A percentile compares a stretch with the other conserved stretches of the same genome.
phyloP scores from a whole-genome alignment of 2,797 vertebrate genomes.

The Sebastes jordani region DNA sequence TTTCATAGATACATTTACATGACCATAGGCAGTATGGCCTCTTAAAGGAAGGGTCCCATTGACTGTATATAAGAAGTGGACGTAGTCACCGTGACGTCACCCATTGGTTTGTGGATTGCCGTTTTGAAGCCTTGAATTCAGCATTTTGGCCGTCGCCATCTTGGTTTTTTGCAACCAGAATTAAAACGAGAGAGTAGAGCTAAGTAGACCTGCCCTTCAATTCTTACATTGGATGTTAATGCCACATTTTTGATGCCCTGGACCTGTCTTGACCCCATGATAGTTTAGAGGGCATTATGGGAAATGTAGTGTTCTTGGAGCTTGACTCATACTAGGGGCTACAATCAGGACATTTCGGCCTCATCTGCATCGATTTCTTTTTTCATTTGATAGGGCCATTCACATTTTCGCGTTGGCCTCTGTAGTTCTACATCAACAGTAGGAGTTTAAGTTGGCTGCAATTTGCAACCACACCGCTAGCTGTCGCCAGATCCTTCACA shows the following conservation, averaged over 20 bases:
- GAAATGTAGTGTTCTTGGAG: background rate
- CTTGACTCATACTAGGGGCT: rapidly evolving
- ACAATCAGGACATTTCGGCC: background rate
- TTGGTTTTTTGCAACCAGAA: too few relatives aligned
- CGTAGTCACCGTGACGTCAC: too few relatives aligned
- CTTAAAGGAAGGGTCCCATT: background rate
- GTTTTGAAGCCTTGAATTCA: too few relatives aligned
- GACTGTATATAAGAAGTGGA: too few relatives aligned
- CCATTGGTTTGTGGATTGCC: too few relatives aligned
- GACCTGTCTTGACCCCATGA: background rate
- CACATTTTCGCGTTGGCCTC: background rate
- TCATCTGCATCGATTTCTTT: background rate
- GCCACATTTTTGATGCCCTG: background rate
- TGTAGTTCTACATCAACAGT: background rate
- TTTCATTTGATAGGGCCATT: background rate
- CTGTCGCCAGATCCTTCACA: background rate
- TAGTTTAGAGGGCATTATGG: background rate
- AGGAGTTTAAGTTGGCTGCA: background rate
- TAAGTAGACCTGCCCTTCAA: too few relatives aligned
- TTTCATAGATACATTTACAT: background rate
- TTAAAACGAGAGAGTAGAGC: rapidly evolving
- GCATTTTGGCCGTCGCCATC: too few relatives aligned
- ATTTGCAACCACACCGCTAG: background rate
- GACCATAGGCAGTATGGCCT: background rate
- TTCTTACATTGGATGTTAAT: background rate